Evolutionary conservation across 2,113 vertebrate genomes (phyloP), one percentile per base, ranked within the genome.

Genomic region (Python bivittatus): DNA sequence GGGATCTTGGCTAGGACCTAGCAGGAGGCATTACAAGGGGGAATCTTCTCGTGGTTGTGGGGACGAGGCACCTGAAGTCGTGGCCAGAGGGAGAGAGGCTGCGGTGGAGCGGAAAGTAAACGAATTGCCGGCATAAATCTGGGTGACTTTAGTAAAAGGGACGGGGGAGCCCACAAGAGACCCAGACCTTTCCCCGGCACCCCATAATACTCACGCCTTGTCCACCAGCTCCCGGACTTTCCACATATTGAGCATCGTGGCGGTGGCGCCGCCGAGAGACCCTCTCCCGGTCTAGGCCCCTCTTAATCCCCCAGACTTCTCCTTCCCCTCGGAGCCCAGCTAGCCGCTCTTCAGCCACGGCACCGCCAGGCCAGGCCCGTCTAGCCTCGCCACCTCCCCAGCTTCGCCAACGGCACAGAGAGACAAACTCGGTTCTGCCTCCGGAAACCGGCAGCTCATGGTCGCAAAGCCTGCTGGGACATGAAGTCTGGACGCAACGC

Each of bases 201-300:
- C 94, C 86, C 20, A 61, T 84, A 56, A 96, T 98, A 99, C 99
- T 99, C 96, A 99, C 99, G 98, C 99, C 98, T 99, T 99, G 97
- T 99, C 99, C 97, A 99, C 99, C 97, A 99, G 93, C 97, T 99
- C 99, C 96, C 98, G 97, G 91, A 99, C 98, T 97, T 99, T 99
- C 98, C 98, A 99, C 99, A 99, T 99, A 96, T 99, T 99, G 96
- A 99, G 95, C 99, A 99, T 99, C 96, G 44, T 91, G 84, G 58
- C 54, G 11, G 79, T 20, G 72, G 79, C 13, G 57, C 57, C 4
- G 88, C 88, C 91, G 96, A 94, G 93, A 88, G 94, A 92, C 44
- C 52, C 90, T 83, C 90, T 79, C 92, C 88, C 90, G 95, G 96
- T 93, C 96, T 92, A 92, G 64, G 88, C 93, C 92, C 79, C 91